Evolutionary conservation across 92 coral and sea anemone genomes (phyloP), one percentile per base, ranked within the genome.

Genomic region (Diadumene lineata): DNA sequence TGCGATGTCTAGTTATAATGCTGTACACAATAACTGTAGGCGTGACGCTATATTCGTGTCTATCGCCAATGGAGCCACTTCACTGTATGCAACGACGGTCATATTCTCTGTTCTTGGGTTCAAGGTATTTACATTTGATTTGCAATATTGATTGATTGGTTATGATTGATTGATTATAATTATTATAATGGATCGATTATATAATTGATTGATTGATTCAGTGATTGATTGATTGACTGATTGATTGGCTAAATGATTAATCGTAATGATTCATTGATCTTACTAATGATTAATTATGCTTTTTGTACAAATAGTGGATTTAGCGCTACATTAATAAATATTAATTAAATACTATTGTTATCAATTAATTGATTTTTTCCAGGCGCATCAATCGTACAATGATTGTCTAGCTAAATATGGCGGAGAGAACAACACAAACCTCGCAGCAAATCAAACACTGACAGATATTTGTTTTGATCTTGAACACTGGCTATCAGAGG

Each of bases 1-100:
- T 8, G 99, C 99, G 6, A 96, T 96, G 99, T 83, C 99, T 6
- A 96, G 99, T 72, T 96, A 83, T 82, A 96, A 96, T 53, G 91
- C 96, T 9, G 51, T 84, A 26, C 92, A 92, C 64, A 96, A 96
- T 60, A 89, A 96, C 90, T 96, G 99, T 61, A 85, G 82, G 30
- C 85, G 92, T 22, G 99, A 96, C 80, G 99, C 99, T 74, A 80
- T 96, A 31, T 75, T 85, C 66, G 88, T 96, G 1, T 92, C 97
- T 1, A 29, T 96, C 2, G 84, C 85, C 56, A 92, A 96, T 68
- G 85, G 96, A 6, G 87, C 90, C 43, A 92, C 97, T 0, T 96
- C 99, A 17, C 83, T 96, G 18, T 96, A 89, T 75, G 99, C 99
- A 6, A 79, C 97, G 28, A 84, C 87, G 13, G 97, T 96, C 15